A percentile compares a stretch with the other conserved stretches of the same genome.
These are phyloP conservation scores for Coregonus sp. DNA, from an alignment of 2,797 vertebrate species.

Conservation along the genomic window DNA sequence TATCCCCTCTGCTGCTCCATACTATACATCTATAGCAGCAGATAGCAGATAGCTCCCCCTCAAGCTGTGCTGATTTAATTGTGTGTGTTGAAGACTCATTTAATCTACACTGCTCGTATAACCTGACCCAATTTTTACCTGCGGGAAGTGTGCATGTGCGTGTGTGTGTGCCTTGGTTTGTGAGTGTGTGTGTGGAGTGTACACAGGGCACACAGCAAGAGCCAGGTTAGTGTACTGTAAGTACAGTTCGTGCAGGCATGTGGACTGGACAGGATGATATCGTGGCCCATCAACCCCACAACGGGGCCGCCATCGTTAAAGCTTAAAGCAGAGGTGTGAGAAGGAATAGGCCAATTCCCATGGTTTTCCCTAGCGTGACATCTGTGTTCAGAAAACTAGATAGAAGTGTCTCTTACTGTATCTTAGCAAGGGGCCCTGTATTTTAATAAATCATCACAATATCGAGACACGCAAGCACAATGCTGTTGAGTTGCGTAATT, in stretches of 20 bases:
- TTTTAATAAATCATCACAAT: neutral
- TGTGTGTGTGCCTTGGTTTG: constrained; percentile 24
- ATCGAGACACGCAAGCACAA: neutral
- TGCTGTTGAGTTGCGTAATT: neutral
- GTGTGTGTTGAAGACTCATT: constrained; percentile 51
- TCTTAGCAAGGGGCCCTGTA: neutral
- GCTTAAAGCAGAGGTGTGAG: constrained; percentile 6
- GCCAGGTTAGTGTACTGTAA: constrained; percentile 22
- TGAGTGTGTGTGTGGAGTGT: constrained; percentile 8
- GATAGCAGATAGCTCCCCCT: constrained; percentile 35
- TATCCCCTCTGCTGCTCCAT: constrained; percentile 32
- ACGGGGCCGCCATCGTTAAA: constrained; percentile 25
- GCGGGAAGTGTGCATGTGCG: constrained; percentile 14
- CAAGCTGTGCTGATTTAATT: constrained; percentile 60
- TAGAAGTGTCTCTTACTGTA: neutral
- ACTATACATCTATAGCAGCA: constrained; percentile 38
- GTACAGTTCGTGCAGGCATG: constrained; percentile 29
- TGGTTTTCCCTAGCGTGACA: neutral
- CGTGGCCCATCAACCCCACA: constrained; percentile 51
- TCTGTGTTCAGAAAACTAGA: neutral
- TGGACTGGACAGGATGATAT: constrained; percentile 23
- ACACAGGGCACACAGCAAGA: constrained; percentile 23
- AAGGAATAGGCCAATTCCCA: neutral
- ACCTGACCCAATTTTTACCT: constrained; percentile 47
- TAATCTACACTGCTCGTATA: constrained; percentile 51